These are phyloP conservation scores for Dicerorhinus sumatrensis DNA, from an alignment of 2,113 vertebrate species.

Conservation along the genomic window DNA sequence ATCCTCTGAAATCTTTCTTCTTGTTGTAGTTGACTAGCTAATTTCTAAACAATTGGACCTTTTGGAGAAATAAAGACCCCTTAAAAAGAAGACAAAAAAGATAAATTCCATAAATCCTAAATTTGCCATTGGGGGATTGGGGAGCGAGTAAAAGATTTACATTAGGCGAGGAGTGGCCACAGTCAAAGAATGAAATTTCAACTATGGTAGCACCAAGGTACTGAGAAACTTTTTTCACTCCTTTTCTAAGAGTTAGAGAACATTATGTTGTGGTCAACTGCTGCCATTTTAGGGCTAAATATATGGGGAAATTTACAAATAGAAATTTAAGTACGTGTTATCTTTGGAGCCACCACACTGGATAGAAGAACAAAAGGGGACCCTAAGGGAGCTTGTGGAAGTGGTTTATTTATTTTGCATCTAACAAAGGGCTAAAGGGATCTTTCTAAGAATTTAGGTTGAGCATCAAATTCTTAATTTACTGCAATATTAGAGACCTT, in stretches of 20 bases:
- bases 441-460: constrained; percentile 51
- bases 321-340: not conserved
- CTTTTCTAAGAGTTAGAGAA: constrained; percentile 32
- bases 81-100: constrained; percentile 27
- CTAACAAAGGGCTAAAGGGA: not conserved
- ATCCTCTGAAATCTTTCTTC: constrained; percentile 1
- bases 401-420: not conserved
- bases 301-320: not conserved
- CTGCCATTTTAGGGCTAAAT: not conserved
- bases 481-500: constrained; percentile 21
- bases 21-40: not conserved
- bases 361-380: not conserved
- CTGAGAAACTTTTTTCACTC: not conserved
- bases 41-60: constrained; percentile 5
- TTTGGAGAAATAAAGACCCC: not conserved
- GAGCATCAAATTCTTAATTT: constrained; percentile 39
- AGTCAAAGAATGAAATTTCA: constrained; percentile 30
- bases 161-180: not conserved
- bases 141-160: not conserved
- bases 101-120: constrained; percentile 51
- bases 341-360: not conserved
- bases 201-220: not conserved
- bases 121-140: not conserved
- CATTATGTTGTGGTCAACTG: not conserved
- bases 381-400: not conserved